phyloP scores from a whole-genome alignment of 2,113 vertebrate genomes.

The Coptodon rendalli region DNA sequence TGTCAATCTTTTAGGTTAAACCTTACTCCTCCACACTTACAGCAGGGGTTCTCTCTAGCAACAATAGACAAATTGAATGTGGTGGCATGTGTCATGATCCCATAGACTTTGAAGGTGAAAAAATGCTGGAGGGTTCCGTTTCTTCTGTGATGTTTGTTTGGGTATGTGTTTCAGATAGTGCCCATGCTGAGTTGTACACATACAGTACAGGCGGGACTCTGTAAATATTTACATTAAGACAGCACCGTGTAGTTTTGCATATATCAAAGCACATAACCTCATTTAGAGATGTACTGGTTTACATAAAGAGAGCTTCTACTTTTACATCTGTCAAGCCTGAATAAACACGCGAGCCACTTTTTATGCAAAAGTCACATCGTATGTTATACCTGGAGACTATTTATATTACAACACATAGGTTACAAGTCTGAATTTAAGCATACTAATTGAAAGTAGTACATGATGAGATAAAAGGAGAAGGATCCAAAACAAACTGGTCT shows the following conservation, averaged over 20 bases:
- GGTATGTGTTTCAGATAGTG: neutral
- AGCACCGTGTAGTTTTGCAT: neutral
- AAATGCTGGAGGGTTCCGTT: constrained; percentile 19
- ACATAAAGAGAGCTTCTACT: neutral
- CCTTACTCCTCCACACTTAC: constrained; percentile 19
- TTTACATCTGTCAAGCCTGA: neutral
- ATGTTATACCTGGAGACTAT: neutral
- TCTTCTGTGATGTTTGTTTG: constrained; percentile 23
- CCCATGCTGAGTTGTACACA: neutral
- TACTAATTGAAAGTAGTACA: neutral
- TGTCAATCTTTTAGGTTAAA: constrained; percentile 28
- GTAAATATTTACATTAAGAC: constrained; percentile 5
- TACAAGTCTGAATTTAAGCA: neutral
- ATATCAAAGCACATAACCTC: neutral
- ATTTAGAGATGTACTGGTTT: neutral
- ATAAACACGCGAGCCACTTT: neutral
- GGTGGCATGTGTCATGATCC: constrained; percentile 25
- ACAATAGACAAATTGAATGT: constrained; percentile 15
- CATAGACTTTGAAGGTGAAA: constrained; percentile 34
- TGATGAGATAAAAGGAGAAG: neutral
- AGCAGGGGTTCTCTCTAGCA: constrained; percentile 25
- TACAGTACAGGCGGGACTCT: neutral
- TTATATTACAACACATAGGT: neutral
- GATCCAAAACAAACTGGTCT: neutral
- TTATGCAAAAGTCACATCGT: neutral